Conservation (phyloP, 2,797 vertebrate genomes). For the Acanthurus tractus region DNA sequence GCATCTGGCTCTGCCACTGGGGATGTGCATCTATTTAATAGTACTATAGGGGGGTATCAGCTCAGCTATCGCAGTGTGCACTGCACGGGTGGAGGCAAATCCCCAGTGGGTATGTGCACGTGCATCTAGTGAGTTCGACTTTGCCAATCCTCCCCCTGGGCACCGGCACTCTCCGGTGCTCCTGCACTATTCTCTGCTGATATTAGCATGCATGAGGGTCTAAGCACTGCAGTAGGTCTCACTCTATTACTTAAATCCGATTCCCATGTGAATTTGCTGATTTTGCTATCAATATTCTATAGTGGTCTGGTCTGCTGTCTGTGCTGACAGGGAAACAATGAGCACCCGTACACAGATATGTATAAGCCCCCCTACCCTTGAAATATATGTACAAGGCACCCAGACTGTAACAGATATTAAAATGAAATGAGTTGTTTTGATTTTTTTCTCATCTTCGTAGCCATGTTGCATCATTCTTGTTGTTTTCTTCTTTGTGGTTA, state of each 20-base stretch:
- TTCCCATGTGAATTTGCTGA: conserved; percentile 42
- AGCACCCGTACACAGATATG: neutral
- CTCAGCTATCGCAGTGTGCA: conserved; percentile 55
- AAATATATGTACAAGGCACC: neutral
- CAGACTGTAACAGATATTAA: neutral
- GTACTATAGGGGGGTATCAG: conserved; percentile 67
- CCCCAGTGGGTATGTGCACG: conserved; percentile 55
- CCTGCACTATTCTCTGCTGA: conserved; percentile 46
- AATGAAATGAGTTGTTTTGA: neutral
- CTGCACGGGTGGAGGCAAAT: conserved; percentile 53
- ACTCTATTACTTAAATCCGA: conserved; percentile 17
- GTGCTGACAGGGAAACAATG: neutral
- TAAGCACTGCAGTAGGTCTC: conserved; percentile 30
- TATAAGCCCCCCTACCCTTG: neutral
- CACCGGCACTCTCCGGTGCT: conserved; percentile 22
- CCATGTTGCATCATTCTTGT: neutral
- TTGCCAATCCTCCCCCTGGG: conserved; percentile 69
- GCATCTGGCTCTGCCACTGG: conserved; percentile 57
- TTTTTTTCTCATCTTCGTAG: neutral
- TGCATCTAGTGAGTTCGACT: conserved; percentile 33
- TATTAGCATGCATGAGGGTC: conserved; percentile 64
- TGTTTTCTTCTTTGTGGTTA: neutral
- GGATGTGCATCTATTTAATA: conserved; percentile 64
- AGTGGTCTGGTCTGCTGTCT: conserved; percentile 17
- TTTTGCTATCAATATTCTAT: conserved; percentile 71